These are phyloP conservation scores for Mesorhabditis spiculigera DNA, from an alignment of 2,888 invertebrate genomes.

Conservation along the genomic window DNA sequence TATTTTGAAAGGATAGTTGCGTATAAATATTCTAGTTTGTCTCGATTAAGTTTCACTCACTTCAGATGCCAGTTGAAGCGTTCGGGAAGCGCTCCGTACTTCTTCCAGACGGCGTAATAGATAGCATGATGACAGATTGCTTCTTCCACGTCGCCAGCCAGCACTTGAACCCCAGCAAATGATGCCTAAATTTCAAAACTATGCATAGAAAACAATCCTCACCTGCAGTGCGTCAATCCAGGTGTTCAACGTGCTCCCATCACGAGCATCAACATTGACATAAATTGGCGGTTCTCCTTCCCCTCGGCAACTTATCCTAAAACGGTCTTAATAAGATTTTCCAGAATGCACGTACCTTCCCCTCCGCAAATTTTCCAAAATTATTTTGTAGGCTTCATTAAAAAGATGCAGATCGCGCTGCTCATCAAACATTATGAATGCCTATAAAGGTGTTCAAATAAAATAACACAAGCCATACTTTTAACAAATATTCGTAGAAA, in stretches of 20 bases:
- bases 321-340: conserved; percentile 7
- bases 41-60: conserved; percentile 15
- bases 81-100: conserved; percentile 66
- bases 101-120: conserved; percentile 68
- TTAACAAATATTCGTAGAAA: conserved; percentile 69
- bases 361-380: conserved; percentile 66
- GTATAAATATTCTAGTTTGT: not conserved
- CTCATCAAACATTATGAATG: conserved; percentile 68
- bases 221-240: conserved; percentile 71
- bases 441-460: conserved; percentile 27
- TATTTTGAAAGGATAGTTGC: no score
- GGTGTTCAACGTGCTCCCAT: conserved; percentile 66
- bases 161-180: conserved; percentile 62
- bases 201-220: not conserved
- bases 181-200: conserved; percentile 48
- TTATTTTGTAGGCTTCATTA: conserved; percentile 65
- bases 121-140: conserved; percentile 69
- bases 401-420: conserved; percentile 65
- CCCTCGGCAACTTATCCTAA: conserved; percentile 57
- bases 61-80: conserved; percentile 62
- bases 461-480: conserved; percentile 40
- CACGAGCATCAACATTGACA: conserved; percentile 70
- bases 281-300: conserved; percentile 68
- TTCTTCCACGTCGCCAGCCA: conserved; percentile 69
- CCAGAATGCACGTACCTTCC: conserved; percentile 55